Evolutionary conservation across 2,113 vertebrate species (phyloP), one percentile per base, ranked within the genome.

Genomic region (human (Homo sapiens)): DNA sequence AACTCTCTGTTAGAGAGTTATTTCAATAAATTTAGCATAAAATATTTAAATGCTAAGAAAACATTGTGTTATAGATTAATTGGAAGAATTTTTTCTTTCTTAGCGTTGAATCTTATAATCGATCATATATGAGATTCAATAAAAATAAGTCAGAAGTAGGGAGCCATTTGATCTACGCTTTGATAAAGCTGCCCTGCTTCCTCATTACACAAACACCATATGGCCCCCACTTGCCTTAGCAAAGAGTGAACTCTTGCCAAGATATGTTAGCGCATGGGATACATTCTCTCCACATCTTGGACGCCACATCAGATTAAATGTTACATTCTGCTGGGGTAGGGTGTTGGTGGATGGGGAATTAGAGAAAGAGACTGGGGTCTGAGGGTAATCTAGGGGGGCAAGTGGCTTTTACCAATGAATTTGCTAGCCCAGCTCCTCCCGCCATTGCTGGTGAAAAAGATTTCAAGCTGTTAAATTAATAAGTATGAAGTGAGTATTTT

Each of bases 71-170:
- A 81, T 32, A 43, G 43, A 85, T 82, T 85, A 38, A 70, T n/a
- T 76, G 38, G 35, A 82, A 76, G n/a, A 52, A 32, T 40, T 68
- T 40, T 95, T 93, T 76, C 40, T 59, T 89, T 84, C 38, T 45
- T 82, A 72, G 43, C 43, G 45, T 22, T 52, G 17, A 43, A 83
- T 52, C 73, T 79, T 93, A 79, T 11, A 57, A 79, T 40, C 84
- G 43, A 86, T 20, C 17, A 7, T 76, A 70, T 89, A 66, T 92
- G 30, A 89, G 40, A 59, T 45, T 87, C 32, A 72, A 12, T 68
- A 52, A 94, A 89, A 96, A 32, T 73, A 83, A 83, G 80, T 82
- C 83, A 92, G 55, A 96, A 55, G 22, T 93, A 75, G 25, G 57
- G 11, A 78, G 16, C 17, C 52, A 92, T 43, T 95, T 79, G 32